These are phyloP conservation scores for Sylvilagus bachmani DNA, from an alignment of 2,113 vertebrate species.

Conservation along the genomic window DNA sequence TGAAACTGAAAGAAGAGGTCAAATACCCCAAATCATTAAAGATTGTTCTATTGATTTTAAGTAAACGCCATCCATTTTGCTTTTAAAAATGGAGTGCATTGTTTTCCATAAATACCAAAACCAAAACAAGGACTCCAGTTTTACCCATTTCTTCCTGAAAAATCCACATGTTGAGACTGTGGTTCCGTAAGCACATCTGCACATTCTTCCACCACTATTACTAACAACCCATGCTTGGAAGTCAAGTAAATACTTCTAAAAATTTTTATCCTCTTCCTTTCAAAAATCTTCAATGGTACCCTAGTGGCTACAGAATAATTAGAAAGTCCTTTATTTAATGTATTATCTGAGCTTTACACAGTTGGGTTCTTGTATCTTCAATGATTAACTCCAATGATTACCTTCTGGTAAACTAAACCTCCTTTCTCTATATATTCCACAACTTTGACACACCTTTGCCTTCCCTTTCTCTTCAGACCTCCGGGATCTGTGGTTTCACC, in stretches of 20 bases:
- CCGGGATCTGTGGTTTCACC: not conserved
- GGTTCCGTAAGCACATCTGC: not conserved
- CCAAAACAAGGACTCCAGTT: not conserved
- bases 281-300: not conserved
- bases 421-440: not conserved
- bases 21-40: constrained; percentile 59
- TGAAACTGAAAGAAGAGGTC: constrained; percentile 63
- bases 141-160: constrained; percentile 47
- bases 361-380: not conserved
- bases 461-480: not conserved
- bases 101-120: constrained; percentile 50
- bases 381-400: not conserved
- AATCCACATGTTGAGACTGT: constrained; percentile 8
- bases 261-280: constrained; percentile 8
- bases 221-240: not conserved
- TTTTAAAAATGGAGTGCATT: constrained; percentile 41
- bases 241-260: constrained; percentile 3
- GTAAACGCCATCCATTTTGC: constrained; percentile 58
- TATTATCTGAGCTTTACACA: not conserved
- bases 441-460: not conserved
- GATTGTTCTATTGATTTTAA: constrained; percentile 57
- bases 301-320: not conserved
- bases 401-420: not conserved
- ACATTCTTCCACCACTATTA: not conserved
- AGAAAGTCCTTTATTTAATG: not conserved